Evolutionary conservation across 2,113 vertebrate species (phyloP), one percentile per base, ranked within the genome.

Genomic region (Pterocles gutturalis): DNA sequence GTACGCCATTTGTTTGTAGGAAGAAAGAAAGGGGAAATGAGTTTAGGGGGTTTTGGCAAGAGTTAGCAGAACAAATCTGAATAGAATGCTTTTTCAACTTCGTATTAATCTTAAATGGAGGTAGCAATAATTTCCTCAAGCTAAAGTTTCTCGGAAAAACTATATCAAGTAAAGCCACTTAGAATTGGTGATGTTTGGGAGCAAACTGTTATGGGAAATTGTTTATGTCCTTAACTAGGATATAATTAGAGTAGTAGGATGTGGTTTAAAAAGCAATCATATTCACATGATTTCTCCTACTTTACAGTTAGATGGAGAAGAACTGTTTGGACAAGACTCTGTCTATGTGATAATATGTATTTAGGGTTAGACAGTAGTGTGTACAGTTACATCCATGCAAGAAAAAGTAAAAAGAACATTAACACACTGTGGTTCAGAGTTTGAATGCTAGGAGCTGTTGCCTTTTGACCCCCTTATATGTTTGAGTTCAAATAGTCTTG

Each of bases 201-300:
- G 24, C 31, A 83, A 60, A 24, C 31, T 36, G 10, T 73, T 88
- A 51, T 16, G 46, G 79, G 36, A 81, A 95, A 80, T 81, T 33
- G 66, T 70, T 91, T 83, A 61, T 60, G 65, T 31, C 36, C 38
- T 60, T 83, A 80, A 66, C 54, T 93, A 24, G 13, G 83, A 22
- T 94, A 51, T 89, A 83, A 95, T 85, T 95, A 81, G 61, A 75
- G 55, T 64, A 71, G 64, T 46, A 92, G 65, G 83, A 83, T 89
- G 90, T 78, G 60, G 72, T 86, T 92, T 89, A 54, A 72, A 77
- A 80, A 84, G 51, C 17, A 89, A 10, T 94, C 9, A 1, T 78
- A 53, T 33, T 78, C 61, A 69, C 4, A 5, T 93, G 45, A 60
- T 57, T 93, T 78, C 26, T 83, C 3, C 31, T 51, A 6, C 26